Base-by-base conservation (phyloP, 2,888 invertebrate genomes). In the Pandemis corylana region DNA sequence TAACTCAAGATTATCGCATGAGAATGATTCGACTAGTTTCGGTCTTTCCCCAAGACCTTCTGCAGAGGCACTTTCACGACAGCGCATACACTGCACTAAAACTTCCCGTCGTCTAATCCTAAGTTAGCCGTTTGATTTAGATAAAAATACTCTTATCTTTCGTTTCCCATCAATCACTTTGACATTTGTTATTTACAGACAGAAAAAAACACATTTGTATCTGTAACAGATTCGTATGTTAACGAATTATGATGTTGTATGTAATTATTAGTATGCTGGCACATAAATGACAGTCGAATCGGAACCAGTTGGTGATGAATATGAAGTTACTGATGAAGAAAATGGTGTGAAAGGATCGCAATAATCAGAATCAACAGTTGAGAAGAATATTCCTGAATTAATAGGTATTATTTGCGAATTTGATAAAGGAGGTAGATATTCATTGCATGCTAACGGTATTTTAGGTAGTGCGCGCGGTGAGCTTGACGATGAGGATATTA, bases 401-500 rank as follows among this genome's bases (percentile, higher is more conserved):
- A 64, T 6, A 41, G 68, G 49, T 42, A 59, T 13, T 10, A 49
- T 28, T 62, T 13, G 65, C 9, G 65, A 66, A 44, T 7, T 61
- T 41, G 42, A 69, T 7, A 70, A 20, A 20, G 69, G 74, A n/a
- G 74, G 69, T 66, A 74, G n/a, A 12, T 74, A 74, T 65, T 74
- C 74, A 7, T 74, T 70, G 15, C 74, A 74, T 41, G 74, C 74
- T 6, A 74, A 44, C 36, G 74, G 74, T 69, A 74, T 61, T 44
- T 66, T 15, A 28, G 63, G 42, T 2, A 72, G n/a, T 15, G 72
- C 36, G 5, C 51, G 51, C 15, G 69, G 13, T 44, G 15, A 65
- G 6, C 10, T 56, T 56, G 42, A 13, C 2, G 71, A 28, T n/a
- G 61, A 10, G 4, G 71, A 44, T 56, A 53, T 41, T 10, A 63